A percentile compares a stretch with the other conserved stretches of the same genome.
phyloP scores from a whole-genome alignment of 2,113 vertebrate species.

The Psittacula cyanocephala region DNA sequence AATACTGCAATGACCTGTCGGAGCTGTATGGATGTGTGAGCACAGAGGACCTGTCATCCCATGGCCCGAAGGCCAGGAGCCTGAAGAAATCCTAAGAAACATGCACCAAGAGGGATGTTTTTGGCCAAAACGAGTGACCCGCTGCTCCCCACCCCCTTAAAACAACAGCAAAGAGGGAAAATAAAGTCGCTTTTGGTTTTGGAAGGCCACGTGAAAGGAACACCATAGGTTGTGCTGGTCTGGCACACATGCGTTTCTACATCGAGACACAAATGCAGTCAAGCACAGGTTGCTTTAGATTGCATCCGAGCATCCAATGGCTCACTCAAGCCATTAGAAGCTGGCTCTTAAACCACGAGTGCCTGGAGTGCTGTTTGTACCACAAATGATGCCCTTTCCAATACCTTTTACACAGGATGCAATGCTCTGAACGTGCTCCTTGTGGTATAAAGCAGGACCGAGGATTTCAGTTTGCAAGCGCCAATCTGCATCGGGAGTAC shows the following conservation, averaged over 20 bases:
- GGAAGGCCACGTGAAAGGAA: not conserved
- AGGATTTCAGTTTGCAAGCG: not conserved
- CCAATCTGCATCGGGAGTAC: slow-evolving; percentile 22
- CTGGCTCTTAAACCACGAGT: not conserved
- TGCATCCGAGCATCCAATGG: not conserved
- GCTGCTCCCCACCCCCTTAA: fast-evolving
- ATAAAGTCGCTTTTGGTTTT: not conserved
- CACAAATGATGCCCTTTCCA: fast-evolving
- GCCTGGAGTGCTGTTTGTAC: not conserved
- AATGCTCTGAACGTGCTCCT: not conserved
- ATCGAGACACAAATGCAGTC: fast-evolving
- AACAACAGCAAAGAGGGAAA: fast-evolving
- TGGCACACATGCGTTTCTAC: not conserved
- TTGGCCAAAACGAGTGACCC: not conserved
- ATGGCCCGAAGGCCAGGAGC: not conserved
- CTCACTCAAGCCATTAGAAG: not conserved
- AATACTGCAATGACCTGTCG: not conserved
- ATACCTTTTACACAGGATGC: not conserved
- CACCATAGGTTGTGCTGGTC: not conserved
- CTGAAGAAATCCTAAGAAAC: not conserved
- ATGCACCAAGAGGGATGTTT: not conserved
- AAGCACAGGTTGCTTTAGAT: not conserved
- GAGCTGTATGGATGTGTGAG: not conserved
- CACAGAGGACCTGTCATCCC: not conserved
- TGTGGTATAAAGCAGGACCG: not conserved